Evolutionary conservation across 2,797 vertebrate species (phyloP).

Genomic region (Benthosema pterotum): DNA sequence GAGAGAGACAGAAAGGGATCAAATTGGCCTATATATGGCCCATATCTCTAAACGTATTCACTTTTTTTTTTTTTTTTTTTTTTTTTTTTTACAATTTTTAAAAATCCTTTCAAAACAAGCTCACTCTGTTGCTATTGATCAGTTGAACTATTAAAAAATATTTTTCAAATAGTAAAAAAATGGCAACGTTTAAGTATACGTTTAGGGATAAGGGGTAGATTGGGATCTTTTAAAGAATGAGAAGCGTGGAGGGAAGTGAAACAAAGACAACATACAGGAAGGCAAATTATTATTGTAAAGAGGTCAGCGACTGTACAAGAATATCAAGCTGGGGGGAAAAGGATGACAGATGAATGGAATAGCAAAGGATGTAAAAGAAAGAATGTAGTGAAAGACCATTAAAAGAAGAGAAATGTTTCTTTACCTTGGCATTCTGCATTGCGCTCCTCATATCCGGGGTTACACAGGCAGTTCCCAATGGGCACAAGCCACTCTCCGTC

Average conservation of each 20-base stretch:
- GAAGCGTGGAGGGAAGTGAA: constrained; percentile 13
- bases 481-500: constrained; percentile 98
- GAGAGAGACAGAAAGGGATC: neutral
- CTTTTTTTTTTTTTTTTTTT: too few relatives aligned
- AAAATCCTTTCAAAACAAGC: too few relatives aligned
- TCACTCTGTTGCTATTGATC: too few relatives aligned
- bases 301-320: neutral
- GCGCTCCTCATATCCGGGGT: constrained; percentile 93
- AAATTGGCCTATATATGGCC: too few relatives aligned
- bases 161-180: too few relatives aligned
- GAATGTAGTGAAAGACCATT: constrained; percentile 9
- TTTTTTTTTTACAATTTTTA: too few relatives aligned
- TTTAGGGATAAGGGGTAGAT: too few relatives aligned
- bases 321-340: neutral
- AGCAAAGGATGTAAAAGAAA: constrained; percentile 15
- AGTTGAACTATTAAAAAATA: too few relatives aligned
- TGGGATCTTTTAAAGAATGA: neutral
- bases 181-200: too few relatives aligned
- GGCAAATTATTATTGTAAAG: neutral
- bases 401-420: constrained; percentile 53
- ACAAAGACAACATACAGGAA: constrained; percentile 29
- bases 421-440: constrained; percentile 94
- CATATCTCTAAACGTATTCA: too few relatives aligned
- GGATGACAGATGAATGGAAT: constrained; percentile 34
- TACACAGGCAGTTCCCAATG: constrained; percentile 96